Evolutionary conservation across 2,113 vertebrate species (phyloP).

Genomic region (Eidolon helvum): DNA sequence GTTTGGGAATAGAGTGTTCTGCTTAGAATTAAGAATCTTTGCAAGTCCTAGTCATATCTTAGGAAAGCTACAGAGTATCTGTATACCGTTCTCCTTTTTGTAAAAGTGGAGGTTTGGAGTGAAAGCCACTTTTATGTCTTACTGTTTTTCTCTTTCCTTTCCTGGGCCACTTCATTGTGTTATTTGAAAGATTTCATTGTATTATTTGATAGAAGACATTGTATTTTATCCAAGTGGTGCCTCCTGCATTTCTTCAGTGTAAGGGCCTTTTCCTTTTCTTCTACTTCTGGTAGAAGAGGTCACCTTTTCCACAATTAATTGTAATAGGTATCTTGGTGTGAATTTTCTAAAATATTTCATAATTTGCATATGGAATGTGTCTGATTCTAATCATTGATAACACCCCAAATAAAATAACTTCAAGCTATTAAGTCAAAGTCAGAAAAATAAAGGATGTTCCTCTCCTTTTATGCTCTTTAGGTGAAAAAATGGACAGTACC

Average conservation of each 20-base stretch:
- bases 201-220: background rate
- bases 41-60: background rate
- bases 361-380: background rate
- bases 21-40: background rate
- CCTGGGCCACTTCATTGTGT: background rate
- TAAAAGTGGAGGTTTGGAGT: background rate
- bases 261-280: background rate
- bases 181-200: background rate
- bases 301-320: background rate
- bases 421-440: background rate
- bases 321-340: background rate
- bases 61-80: background rate
- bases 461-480: background rate
- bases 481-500: background rate
- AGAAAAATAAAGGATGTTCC: background rate
- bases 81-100: background rate
- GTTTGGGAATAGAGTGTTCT: background rate
- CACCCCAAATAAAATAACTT: background rate
- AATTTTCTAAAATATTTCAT: slow-evolving; percentile 27
- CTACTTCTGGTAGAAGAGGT: background rate
- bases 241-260: background rate
- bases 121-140: background rate
- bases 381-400: background rate
- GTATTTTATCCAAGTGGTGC: background rate
- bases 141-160: background rate